Evolutionary conservation across 2,888 invertebrate species (phyloP).

Genomic region (Iphiclides podalirius): DNA sequence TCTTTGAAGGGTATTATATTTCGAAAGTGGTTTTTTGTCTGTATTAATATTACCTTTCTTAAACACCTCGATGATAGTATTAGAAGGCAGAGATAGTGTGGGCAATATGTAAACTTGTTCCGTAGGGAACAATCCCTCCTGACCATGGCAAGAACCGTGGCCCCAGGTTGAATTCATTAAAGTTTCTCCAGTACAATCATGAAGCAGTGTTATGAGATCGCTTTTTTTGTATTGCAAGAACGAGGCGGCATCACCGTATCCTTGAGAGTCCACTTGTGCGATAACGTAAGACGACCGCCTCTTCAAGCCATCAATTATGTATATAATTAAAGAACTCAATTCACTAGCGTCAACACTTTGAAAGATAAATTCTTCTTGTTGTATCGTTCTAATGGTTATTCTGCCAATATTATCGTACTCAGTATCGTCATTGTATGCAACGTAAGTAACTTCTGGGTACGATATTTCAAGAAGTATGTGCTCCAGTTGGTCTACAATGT

Average conservation of each 20-base stretch:
- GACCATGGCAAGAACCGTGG: conserved; percentile 84
- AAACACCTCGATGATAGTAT: conserved; percentile 82
- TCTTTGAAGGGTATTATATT: conserved; percentile 80
- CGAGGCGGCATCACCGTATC: conserved; percentile 76
- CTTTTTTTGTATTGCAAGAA: conserved; percentile 84
- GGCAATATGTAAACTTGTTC: conserved; percentile 93
- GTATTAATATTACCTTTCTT: conserved; percentile 78
- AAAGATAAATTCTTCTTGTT: conserved; percentile 94
- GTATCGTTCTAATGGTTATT: conserved; percentile 89
- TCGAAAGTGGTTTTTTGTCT: conserved; percentile 63
- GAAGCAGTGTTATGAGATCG: conserved; percentile 90
- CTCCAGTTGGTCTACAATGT: conserved; percentile 94
- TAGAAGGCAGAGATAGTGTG: conserved; percentile 86
- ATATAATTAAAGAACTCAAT: conserved; percentile 89
- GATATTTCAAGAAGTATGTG: conserved; percentile 92
- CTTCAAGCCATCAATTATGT: conserved; percentile 92
- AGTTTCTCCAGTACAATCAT: conserved; percentile 86
- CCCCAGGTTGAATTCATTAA: conserved; percentile 87
- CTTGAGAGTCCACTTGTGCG: conserved; percentile 82
- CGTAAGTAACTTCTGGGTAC: conserved; percentile 91
- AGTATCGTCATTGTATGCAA: conserved; percentile 80
- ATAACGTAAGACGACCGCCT: conserved; percentile 91
- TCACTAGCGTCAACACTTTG: conserved; percentile 93
- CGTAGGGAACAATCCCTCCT: conserved; percentile 91
- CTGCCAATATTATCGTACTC: conserved; percentile 79